phyloP scores from a whole-genome alignment of 2,888 invertebrate species.

The Cistogaster globosa region DNA sequence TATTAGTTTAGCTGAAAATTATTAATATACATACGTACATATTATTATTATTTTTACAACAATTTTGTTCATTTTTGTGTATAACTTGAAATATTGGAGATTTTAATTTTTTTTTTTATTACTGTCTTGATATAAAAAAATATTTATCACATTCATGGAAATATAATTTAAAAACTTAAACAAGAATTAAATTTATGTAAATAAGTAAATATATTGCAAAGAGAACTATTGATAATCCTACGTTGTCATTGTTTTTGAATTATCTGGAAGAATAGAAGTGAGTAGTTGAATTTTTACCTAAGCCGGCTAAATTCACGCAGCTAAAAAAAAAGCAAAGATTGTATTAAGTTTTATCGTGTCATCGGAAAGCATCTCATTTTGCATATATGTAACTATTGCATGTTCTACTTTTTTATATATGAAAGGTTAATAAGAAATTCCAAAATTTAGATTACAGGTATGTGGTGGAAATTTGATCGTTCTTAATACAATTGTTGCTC shows the following conservation, averaged over 20 bases:
- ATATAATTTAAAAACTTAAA: conserved; percentile 56
- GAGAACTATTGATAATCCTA: conserved; percentile 74
- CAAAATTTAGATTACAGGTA: too few species aligned
- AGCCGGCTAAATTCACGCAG: too few species aligned
- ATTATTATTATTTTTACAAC: conserved; percentile 28
- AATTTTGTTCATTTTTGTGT: conserved; percentile 51
- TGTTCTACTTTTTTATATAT: too few species aligned
- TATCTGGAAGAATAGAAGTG: not conserved
- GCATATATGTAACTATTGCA: too few species aligned
- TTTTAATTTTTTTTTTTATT: conserved; percentile 66
- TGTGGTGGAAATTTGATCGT: too few species aligned
- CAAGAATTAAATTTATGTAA: conserved; percentile 74
- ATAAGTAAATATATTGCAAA: conserved; percentile 80
- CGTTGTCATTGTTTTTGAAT: conserved; percentile 41
- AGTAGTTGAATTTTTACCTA: conserved; percentile 7
- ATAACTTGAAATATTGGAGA: conserved; percentile 64
- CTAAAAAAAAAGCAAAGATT: too few species aligned
- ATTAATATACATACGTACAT: conserved; percentile 30
- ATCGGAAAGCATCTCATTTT: too few species aligned
- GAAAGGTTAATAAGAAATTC: too few species aligned
- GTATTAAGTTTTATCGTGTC: too few species aligned
- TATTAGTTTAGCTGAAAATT: conserved; percentile 57
- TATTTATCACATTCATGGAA: conserved; percentile 50
- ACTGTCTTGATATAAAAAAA: conserved; percentile 57
- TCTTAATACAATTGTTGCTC: too few species aligned